Conservation (phyloP, 2,113 vertebrate genomes). For the Pseudopodoces humilis region DNA sequence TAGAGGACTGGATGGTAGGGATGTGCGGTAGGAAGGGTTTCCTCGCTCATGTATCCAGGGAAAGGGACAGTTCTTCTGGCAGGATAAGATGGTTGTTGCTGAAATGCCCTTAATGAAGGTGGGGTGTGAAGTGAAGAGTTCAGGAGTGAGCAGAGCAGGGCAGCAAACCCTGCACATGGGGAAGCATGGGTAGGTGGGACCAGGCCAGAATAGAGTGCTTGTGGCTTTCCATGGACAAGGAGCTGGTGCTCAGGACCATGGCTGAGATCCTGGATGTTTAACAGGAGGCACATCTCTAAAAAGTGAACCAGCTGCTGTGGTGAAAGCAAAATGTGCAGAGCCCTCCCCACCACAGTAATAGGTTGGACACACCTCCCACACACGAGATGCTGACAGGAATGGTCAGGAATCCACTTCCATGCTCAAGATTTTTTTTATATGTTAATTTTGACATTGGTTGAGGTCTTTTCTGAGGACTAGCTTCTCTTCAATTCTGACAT, state of each 20-base stretch:
- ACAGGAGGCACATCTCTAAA: background rate
- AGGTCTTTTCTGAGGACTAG: background rate
- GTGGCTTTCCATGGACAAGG: background rate
- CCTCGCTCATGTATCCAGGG: background rate
- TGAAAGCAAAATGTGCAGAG: background rate
- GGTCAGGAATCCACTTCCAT: background rate
- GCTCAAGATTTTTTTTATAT: rapidly evolving
- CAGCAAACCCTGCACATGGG: background rate
- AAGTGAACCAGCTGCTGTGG: background rate
- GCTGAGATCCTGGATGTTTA: background rate
- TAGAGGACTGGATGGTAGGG: background rate
- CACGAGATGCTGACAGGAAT: background rate
- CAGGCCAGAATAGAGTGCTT: rapidly evolving
- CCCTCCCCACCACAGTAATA: background rate
- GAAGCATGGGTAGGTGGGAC: rapidly evolving
- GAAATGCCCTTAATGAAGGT: background rate
- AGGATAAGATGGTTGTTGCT: background rate
- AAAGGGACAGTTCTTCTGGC: background rate
- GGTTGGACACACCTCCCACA: background rate
- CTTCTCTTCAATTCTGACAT: background rate
- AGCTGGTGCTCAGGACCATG: background rate
- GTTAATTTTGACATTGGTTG: background rate
- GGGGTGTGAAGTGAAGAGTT: background rate
- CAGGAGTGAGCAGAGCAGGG: background rate
- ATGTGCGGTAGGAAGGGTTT: background rate